Evolutionary conservation across 2,797 vertebrate genomes (phyloP).

Genomic region (Hyperoplus lanceolatus): DNA sequence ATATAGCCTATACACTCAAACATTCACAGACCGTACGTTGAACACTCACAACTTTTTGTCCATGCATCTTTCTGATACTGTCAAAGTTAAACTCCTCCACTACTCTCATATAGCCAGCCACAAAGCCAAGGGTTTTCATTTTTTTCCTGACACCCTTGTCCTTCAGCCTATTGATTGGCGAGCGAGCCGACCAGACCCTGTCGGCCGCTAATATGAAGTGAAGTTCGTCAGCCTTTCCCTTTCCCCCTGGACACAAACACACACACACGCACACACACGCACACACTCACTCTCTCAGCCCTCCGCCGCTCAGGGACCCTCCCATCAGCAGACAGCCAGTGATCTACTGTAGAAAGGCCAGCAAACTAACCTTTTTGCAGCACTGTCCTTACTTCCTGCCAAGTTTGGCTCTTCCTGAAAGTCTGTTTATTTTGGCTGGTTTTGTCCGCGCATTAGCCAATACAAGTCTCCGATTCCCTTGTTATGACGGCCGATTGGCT

Average conservation of each 20-base stretch:
- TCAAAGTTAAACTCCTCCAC: slow-evolving; percentile 13
- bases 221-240: slow-evolving; percentile 83
- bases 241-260: not conserved
- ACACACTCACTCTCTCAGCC: slow-evolving; percentile 32
- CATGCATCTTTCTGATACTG: not conserved
- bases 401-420: slow-evolving; percentile 40
- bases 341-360: slow-evolving; percentile 84
- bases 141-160: slow-evolving; percentile 87
- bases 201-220: slow-evolving; percentile 86
- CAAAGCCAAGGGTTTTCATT: slow-evolving; percentile 81
- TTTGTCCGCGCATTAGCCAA: slow-evolving; percentile 24
- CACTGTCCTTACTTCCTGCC: slow-evolving; percentile 61
- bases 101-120: slow-evolving; percentile 42
- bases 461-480: not conserved
- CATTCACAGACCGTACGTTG: not conserved
- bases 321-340: slow-evolving; percentile 72
- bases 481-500: slow-evolving; percentile 8
- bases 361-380: slow-evolving; percentile 81
- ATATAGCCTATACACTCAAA: not conserved
- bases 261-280: slow-evolving; percentile 27
- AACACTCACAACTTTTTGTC: slow-evolving; percentile 23
- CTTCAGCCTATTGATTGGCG: slow-evolving; percentile 88
- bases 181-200: slow-evolving; percentile 76
- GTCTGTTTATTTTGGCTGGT: slow-evolving; percentile 36
- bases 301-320: slow-evolving; percentile 51